phyloP scores from a whole-genome alignment of 2,888 invertebrate species.

The Philaethria dido region DNA sequence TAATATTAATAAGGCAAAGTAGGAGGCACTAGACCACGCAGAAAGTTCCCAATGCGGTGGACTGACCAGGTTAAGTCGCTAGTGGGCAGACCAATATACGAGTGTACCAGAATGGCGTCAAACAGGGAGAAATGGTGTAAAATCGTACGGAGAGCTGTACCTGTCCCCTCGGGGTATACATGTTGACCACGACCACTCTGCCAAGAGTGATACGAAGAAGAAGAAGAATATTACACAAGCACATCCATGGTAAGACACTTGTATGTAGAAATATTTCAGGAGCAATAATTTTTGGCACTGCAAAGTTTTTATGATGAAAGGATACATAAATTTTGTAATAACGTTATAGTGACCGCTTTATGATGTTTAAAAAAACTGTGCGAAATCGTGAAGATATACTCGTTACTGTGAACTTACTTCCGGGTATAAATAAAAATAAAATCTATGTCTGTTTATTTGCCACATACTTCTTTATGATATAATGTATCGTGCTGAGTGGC shows the following conservation, averaged over 20 bases:
- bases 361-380: neutral
- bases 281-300: slow-evolving; percentile 21
- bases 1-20: no score
- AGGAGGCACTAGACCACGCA: no score
- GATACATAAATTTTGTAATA: slow-evolving; percentile 32
- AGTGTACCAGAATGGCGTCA: no score
- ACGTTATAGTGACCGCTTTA: slow-evolving; percentile 31
- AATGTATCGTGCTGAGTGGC: no score
- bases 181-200: no score
- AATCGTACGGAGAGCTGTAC: no score
- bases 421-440: slow-evolving; percentile 1
- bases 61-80: no score
- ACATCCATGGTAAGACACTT: neutral
- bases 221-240: neutral
- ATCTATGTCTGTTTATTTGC: neutral
- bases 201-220: no score
- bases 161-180: no score
- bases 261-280: neutral
- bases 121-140: no score
- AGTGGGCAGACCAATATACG: no score
- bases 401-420: neutral
- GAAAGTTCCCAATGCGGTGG: no score
- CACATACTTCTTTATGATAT: neutral
- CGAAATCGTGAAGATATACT: slow-evolving; percentile 8
- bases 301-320: slow-evolving; percentile 30